Evolutionary conservation across 2,113 vertebrate species (phyloP).

Genomic region (Gambusia affinis): DNA sequence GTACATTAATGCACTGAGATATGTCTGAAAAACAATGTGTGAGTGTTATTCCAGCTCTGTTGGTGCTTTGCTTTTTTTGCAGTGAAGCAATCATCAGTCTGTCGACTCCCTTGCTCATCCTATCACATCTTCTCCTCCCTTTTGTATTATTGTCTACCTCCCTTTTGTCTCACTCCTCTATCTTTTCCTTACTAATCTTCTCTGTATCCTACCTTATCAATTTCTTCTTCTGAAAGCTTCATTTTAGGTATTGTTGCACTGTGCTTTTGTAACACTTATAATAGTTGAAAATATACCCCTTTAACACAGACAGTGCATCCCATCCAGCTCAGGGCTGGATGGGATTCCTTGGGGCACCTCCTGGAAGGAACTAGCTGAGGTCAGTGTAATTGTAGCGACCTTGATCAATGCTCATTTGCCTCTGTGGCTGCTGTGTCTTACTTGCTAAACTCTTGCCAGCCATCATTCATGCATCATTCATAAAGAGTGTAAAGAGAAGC

Average conservation of each 20-base stretch:
- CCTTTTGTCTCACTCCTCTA: constrained; percentile 63
- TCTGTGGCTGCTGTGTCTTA: constrained; percentile 47
- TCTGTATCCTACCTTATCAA: constrained; percentile 45
- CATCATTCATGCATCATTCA: constrained; percentile 72
- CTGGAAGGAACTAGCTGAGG: constrained; percentile 62
- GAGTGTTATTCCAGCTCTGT: constrained; percentile 32
- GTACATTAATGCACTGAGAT: constrained; percentile 4
- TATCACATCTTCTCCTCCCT: constrained; percentile 68
- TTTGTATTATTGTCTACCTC: constrained; percentile 66
- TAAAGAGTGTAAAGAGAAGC: constrained; percentile 61
- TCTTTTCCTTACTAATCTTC: constrained; percentile 7
- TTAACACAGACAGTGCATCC: constrained; percentile 26
- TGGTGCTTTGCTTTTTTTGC: constrained; percentile 48
- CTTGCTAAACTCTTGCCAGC: constrained; percentile 48
- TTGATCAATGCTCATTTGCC: constrained; percentile 76
- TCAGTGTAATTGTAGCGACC: constrained; percentile 71
- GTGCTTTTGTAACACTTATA: not conserved
- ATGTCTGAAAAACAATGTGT: constrained; percentile 5
- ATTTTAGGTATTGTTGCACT: not conserved
- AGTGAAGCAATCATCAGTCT: constrained; percentile 76
- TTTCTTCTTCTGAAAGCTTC: constrained; percentile 48
- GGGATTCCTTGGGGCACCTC: constrained; percentile 52
- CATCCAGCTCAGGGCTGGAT: constrained; percentile 22
- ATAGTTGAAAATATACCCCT: not conserved
- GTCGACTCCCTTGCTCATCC: constrained; percentile 63